A percentile compares a stretch with the other conserved stretches of the same genome.
phyloP scores from a whole-genome alignment of 2,113 vertebrate genomes.

The Herpetotheres cachinnans region DNA sequence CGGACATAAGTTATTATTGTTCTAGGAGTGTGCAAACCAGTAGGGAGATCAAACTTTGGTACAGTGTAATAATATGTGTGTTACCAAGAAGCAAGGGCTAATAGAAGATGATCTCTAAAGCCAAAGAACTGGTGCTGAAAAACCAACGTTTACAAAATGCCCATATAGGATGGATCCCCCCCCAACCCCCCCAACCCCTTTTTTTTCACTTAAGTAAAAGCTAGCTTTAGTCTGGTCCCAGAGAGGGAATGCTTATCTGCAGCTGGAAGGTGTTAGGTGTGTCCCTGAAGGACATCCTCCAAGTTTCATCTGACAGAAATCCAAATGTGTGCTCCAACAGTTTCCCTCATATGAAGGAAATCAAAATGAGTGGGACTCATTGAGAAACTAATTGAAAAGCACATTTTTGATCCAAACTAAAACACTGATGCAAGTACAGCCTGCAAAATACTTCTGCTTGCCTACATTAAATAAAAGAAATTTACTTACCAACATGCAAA shows the following conservation, averaged over 20 bases:
- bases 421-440: background rate
- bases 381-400: background rate
- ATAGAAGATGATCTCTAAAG: background rate
- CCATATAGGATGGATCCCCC: accelerated
- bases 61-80: background rate
- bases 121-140: background rate
- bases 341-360: background rate
- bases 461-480: background rate
- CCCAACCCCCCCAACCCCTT: accelerated
- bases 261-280: background rate
- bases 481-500: background rate
- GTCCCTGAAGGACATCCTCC: background rate
- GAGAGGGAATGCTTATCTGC: background rate
- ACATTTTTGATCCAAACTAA: background rate
- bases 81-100: background rate
- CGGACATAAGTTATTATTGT: background rate
- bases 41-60: background rate
- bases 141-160: background rate
- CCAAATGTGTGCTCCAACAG: background rate
- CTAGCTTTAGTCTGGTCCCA: background rate
- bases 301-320: background rate
- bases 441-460: background rate
- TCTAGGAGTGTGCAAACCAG: background rate
- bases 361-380: background rate
- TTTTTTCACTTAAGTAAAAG: background rate